Evolutionary conservation across 2,113 vertebrate genomes (phyloP), one percentile per base, ranked within the genome.

Genomic region (Anthoscopus minutus): DNA sequence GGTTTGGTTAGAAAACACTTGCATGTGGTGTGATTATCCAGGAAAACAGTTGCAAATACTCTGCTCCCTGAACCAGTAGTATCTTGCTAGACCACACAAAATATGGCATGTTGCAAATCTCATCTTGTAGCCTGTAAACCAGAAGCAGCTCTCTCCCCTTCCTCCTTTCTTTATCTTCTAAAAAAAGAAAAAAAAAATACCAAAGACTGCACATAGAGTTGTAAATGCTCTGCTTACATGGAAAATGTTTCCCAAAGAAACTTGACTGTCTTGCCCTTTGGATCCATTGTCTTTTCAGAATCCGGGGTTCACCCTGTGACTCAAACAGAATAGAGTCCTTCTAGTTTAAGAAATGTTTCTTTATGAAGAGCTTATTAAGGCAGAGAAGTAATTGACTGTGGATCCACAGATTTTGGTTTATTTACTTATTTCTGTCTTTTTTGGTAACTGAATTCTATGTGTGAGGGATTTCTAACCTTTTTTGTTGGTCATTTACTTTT

Each of bases 21-120:
- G 35, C 85, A 67, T 0, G 7, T 93, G 67, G 44, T 88, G 42
- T 33, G 79, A 66, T 92, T 92, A 94, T 23, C 88, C 57, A 64
- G 66, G 78, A 62, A 89, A 95, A 93, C 93, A 90, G 94, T 95
- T 96, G 88, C 95, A 94, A 88, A 94, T 95, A 86, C 72, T 85
- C 56, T 95, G 94, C 93, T 96, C 95, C 91, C 88, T 96, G 89
- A 95, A 89, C 97, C 85, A 84, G 56, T 16, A 80, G 58, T 93
- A 74, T 64, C 94, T 96, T 89, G 93, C 77, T 90, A 92, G 88
- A 95, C 95, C 96, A 95, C 79, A 81, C 79, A 77, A 92, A 95
- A 97, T 82, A 72, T 83, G 89, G 87, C 90, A 86, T 90, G 54
- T 87, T 96, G 89, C 91, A 97, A 88, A 96, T 94, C 70, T 74